These are phyloP conservation scores for Penaeus vannamei DNA, from an alignment of 1,140 invertebrate genomes.

Conservation along the genomic window DNA sequence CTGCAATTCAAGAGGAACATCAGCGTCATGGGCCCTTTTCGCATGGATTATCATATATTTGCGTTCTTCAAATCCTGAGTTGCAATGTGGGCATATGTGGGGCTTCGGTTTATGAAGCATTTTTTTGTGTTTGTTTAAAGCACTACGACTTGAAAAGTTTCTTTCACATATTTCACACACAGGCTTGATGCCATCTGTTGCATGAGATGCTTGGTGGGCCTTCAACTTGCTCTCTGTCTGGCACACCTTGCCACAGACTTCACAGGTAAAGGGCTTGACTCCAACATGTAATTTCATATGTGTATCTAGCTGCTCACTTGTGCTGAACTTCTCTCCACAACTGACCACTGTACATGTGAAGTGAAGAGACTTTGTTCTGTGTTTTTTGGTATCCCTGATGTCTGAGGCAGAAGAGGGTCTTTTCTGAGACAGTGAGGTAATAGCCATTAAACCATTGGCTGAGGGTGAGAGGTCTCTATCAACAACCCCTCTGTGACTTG, in stretches of 20 bases:
- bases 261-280: conserved; percentile 54
- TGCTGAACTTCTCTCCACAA: conserved; percentile 49
- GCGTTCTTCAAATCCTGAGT: conserved; percentile 49
- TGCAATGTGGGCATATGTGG: conserved; percentile 48
- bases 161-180: conserved; percentile 59
- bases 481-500: no score
- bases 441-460: no score
- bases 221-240: conserved; percentile 50
- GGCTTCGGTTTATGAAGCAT: conserved; percentile 55
- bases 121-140: conserved; percentile 53
- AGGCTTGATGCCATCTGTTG: conserved; percentile 36
- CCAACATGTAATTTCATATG: conserved; percentile 54
- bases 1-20: conserved; percentile 1
- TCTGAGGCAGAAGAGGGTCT: conserved; percentile 30
- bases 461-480: no score
- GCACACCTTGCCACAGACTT: conserved; percentile 49
- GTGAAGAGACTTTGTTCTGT: conserved; percentile 32
- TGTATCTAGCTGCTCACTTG: conserved; percentile 37
- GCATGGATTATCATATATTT: conserved; percentile 51
- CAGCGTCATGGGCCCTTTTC: conserved; percentile 39
- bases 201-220: conserved; percentile 44
- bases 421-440: conserved; percentile 16
- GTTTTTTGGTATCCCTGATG: conserved; percentile 32
- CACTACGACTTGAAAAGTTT: conserved; percentile 59
- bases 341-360: conserved; percentile 33